Base-by-base conservation (phyloP, 92 coral and sea anemone species). In the Parazoanthus swiftii region DNA sequence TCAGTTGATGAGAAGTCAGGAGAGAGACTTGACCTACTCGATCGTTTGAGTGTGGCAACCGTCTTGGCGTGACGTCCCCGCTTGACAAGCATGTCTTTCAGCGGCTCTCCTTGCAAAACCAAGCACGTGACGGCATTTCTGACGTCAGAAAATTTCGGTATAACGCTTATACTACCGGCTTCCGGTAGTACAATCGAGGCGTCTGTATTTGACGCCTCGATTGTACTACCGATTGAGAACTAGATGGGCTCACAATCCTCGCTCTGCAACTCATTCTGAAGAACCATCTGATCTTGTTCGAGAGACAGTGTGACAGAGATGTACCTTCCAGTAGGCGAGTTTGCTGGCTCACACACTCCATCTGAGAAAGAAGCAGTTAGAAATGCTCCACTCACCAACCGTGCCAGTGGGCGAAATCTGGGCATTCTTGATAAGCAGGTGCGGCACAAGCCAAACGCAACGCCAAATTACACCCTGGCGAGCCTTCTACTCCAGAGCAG, bases 401-500 rank as follows among this genome's bases (percentile, higher is more conserved):
- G 83, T 54, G 71, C 83, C 71, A 25, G 83, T 79, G 83, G 51
- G 83, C 43, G 44, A 79, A 79, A 79, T 79, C 29, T 79, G 68
- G 68, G 83, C 83, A 50, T 79, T 79, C 83, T 79, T 3, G 67
- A 79, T n/a, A n/a, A 79, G 83, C 35, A 79, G 43, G 68, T 79
- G 43, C 65, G 81, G 15, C 65, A 46, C 65, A 78, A 78, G 35
- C 65, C 81, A 78, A 72, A 23, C 66, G 63, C 81, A 13, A 43
- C 9, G 66, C 81, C 81, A 78, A 46, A 46, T 78, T 78, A 78
- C 81, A 78, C 46, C 3, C 70, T 51, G 25, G 83, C 83, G 70
- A 79, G 83, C 71, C 70, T 79, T 54, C 83, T 79, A 51, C 70
- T 79, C 83, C 83, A 79, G 68, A 79, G 70, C 83, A 79, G 83